Conservation (phyloP, 35 echinoderm and acorn worm species). For the Eucidaris tribuloides region DNA sequence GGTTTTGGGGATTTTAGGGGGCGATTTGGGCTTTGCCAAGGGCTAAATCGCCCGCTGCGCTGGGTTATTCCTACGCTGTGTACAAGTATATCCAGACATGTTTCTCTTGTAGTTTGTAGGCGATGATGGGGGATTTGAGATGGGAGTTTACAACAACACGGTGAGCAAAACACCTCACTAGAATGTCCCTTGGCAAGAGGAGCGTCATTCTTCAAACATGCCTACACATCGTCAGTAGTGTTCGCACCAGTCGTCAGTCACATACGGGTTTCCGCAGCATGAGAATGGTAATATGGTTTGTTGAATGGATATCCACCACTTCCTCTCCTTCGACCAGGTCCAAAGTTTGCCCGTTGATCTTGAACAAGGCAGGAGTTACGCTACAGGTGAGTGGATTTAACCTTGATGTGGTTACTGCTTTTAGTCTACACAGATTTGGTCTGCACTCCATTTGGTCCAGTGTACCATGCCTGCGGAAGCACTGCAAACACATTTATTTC, state of each 20-base stretch:
- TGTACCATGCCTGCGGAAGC: too few relatives aligned
- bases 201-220: constrained; percentile 77
- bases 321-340: constrained; percentile 81
- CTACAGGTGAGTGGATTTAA: too few relatives aligned
- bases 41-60: too few relatives aligned
- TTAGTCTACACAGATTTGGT: too few relatives aligned
- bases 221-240: constrained; percentile 92
- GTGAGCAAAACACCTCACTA: constrained; percentile 80
- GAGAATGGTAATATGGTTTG: constrained; percentile 84
- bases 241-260: constrained; percentile 76
- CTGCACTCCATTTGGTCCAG: too few relatives aligned
- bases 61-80: too few relatives aligned
- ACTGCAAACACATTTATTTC: too few relatives aligned
- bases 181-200: constrained; percentile 40
- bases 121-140: constrained; percentile 79
- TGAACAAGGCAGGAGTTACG: constrained; percentile 57
- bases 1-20: too few relatives aligned
- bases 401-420: too few relatives aligned
- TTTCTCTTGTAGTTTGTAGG: constrained; percentile 1
- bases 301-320: constrained; percentile 71
- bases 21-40: too few relatives aligned
- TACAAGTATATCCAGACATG: too few relatives aligned
- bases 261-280: constrained; percentile 77
- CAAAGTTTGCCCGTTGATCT: constrained; percentile 65
- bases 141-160: constrained; percentile 68